Percentiles rank a stretch among this genome's conserved stretches.
These are phyloP conservation scores for Eremobia ochroleuca DNA, from an alignment of 2,888 invertebrate genomes.

Conservation along the genomic window DNA sequence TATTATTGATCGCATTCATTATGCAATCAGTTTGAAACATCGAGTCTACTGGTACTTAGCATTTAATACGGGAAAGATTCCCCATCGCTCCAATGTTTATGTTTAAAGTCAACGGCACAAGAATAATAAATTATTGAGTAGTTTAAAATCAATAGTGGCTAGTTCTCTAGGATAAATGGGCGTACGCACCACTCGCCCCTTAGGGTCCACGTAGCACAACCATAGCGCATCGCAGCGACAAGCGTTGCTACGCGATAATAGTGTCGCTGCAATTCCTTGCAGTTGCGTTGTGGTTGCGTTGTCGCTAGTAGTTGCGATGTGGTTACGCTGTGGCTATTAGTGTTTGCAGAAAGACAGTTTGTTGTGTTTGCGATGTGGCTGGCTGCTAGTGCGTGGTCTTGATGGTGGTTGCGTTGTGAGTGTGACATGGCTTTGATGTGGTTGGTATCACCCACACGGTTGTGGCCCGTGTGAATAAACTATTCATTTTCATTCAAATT, in stretches of 20 bases:
- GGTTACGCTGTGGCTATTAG: background rate
- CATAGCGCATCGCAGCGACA: background rate
- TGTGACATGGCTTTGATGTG: background rate
- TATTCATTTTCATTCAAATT: background rate
- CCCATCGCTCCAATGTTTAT: background rate
- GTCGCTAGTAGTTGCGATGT: background rate
- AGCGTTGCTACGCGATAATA: background rate
- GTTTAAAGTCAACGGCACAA: conserved; percentile 1
- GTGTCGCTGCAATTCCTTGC: background rate
- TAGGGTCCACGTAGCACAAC: background rate
- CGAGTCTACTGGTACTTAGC: conserved; percentile 43
- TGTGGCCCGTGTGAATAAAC: background rate
- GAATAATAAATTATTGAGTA: conserved; percentile 3
- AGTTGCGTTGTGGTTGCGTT: background rate
- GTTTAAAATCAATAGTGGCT: background rate
- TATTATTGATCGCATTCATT: conserved; percentile 44
- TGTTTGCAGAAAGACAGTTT: background rate
- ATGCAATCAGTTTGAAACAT: conserved; percentile 26
- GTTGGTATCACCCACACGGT: background rate
- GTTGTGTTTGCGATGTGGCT: background rate
- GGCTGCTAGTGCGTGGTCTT: background rate
- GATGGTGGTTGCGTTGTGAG: background rate
- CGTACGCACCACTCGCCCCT: too few relatives aligned
- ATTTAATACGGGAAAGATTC: conserved; percentile 29
- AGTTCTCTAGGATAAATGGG: background rate